Percentiles rank a stretch among this genome's conserved stretches.
These are phyloP conservation scores for Mustela erminea DNA, from an alignment of 2,797 vertebrate genomes.

Conservation along the genomic window DNA sequence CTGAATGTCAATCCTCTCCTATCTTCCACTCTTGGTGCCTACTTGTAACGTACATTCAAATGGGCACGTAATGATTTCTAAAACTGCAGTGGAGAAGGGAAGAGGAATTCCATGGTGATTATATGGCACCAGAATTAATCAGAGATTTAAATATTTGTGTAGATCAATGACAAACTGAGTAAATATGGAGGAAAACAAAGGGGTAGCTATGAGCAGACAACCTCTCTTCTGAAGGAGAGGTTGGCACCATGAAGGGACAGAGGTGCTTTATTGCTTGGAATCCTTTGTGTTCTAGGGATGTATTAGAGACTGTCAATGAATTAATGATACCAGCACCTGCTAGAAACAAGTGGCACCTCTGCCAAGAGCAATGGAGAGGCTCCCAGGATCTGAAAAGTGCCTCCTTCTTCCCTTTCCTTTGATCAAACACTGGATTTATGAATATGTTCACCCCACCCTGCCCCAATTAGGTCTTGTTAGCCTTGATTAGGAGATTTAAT, in stretches of 20 bases:
- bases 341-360: neutral
- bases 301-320: neutral
- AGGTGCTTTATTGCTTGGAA: neutral
- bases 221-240: neutral
- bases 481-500: constrained; percentile 53
- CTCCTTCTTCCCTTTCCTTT: neutral
- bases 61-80: neutral
- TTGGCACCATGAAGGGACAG: neutral
- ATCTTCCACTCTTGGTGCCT: neutral
- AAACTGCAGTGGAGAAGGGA: neutral
- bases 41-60: neutral
- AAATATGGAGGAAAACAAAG: neutral
- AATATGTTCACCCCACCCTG: neutral
- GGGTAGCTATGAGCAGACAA: neutral
- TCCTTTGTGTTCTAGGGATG: neutral
- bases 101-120: neutral
- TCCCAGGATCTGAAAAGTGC: neutral
- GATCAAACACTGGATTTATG: neutral
- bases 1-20: neutral
- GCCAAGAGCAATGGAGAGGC: neutral
- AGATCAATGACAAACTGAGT: neutral
- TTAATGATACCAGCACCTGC: neutral
- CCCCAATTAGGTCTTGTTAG: constrained; percentile 1
- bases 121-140: neutral
- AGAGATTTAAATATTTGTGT: neutral